Base-by-base conservation (phyloP, 2,888 invertebrate species). In the Drosophila meridionalis region DNA sequence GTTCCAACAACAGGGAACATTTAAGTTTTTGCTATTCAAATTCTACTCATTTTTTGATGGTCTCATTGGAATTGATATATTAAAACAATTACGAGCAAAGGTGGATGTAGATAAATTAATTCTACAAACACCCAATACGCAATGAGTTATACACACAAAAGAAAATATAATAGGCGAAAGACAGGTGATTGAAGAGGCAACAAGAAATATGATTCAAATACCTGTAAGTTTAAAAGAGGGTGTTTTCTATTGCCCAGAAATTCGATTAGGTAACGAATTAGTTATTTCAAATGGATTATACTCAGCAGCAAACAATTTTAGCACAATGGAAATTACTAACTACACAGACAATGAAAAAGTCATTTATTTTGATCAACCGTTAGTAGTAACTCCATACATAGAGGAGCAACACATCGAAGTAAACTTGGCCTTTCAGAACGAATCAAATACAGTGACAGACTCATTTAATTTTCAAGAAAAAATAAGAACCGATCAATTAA, bases 91-190 rank as follows among this genome's bases (percentile, higher is more conserved):
- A 45, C 45, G 45, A 45, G 45, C 26, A 45, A 45, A 26, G 45
- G 26, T 45, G 11, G 45, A 11, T 45, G 45, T 45, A 45, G 45
- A 45, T 5, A 45, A 45, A 45, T n/a, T 45, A 45, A 45, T 45
- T 45, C 11, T 45, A 45, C 45, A 45, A 45, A 45, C 45, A 45
- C 45, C 26, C 11, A 45, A 45, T 26, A 3, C 45, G 45, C 45
- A 26, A 45, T 45, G 26, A 26, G 5, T 45, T 20, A 45, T 45
- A 45, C 45, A 45, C 3, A 45, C 45, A 45, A 45, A 45, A 45
- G 11, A 45, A 45, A 45, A 45, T 26, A 45, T 45, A 47, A 47
- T 20, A 47, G 45, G 45, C 45, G 20, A 47, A 47, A 47, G 45
- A 47, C 28, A 47, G 5, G 11, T 11, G 3, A 47, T 47, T 47